Evolutionary conservation across 1,140 invertebrate genomes (phyloP).

Genomic region (Temnothorax longispinosus): DNA sequence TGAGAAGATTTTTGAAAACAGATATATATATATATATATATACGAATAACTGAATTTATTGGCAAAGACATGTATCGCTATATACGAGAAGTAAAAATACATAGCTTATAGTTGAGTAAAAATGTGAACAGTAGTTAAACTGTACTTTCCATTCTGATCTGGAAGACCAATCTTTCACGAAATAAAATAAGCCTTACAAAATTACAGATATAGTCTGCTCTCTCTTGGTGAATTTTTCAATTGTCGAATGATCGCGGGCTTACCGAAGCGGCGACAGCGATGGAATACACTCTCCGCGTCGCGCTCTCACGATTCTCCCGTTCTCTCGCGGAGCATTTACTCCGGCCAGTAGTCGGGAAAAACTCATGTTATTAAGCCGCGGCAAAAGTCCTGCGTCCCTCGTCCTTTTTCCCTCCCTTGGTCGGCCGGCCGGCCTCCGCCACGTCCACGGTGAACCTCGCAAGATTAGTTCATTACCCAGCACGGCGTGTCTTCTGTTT

Average conservation of each 20-base stretch:
- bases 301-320: slow-evolving; percentile 48
- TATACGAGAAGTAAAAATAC: not conserved
- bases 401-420: slow-evolving; percentile 55
- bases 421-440: slow-evolving; percentile 38
- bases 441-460: slow-evolving; percentile 58
- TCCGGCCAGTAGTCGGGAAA: slow-evolving; percentile 67
- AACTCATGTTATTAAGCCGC: slow-evolving; percentile 79
- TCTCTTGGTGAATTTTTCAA: not conserved
- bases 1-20: not conserved
- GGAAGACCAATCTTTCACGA: not conserved
- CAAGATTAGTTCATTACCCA: slow-evolving; percentile 81
- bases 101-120: not conserved
- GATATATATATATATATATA: not conserved
- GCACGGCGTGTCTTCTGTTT: slow-evolving; percentile 78
- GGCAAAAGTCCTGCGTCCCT: slow-evolving; percentile 71
- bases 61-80: not conserved
- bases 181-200: not conserved
- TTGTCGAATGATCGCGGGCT: slow-evolving; percentile 23
- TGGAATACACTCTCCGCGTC: slow-evolving; percentile 31
- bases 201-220: not conserved
- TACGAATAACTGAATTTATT: not conserved
- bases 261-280: slow-evolving; percentile 2
- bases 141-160: not conserved
- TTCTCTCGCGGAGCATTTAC: slow-evolving; percentile 62
- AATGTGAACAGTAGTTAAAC: not conserved